These are phyloP conservation scores for Henricia sp. DNA, from an alignment of 53 echinoderm and acorn worm genomes.

Conservation along the genomic window DNA sequence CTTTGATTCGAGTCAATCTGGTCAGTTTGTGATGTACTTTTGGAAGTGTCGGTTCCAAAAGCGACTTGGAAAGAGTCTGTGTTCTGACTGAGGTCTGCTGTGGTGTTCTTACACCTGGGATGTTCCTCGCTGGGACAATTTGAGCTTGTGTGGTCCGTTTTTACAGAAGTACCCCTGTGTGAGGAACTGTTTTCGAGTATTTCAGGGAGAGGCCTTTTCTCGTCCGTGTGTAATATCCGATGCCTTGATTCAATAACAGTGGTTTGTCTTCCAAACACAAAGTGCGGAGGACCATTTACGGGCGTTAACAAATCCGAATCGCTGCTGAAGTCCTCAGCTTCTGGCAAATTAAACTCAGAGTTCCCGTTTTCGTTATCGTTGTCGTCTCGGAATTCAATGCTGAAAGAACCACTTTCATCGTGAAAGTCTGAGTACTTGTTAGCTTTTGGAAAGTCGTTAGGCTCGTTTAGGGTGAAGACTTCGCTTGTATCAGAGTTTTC, in stretches of 20 bases:
- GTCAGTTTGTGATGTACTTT: background rate
- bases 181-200: background rate
- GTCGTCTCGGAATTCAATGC: slow-evolving; percentile 80
- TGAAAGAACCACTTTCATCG: slow-evolving; percentile 92
- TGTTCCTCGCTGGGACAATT: background rate
- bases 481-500: background rate
- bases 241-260: background rate
- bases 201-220: slow-evolving; percentile 25
- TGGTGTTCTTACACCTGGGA: background rate
- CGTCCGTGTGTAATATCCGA: background rate
- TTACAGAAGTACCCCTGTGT: background rate
- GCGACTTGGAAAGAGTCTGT: slow-evolving; percentile 4
- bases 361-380: background rate
- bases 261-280: slow-evolving; percentile 3
- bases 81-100: slow-evolving; percentile 11
- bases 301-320: slow-evolving; percentile 49
- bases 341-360: background rate
- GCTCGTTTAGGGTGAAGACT: background rate
- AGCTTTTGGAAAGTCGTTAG: background rate
- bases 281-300: slow-evolving; percentile 15
- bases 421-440: background rate
- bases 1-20: background rate
- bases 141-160: background rate
- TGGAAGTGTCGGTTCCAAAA: background rate
- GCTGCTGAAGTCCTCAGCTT: slow-evolving; percentile 20